Conservation (phyloP, 2,797 vertebrate genomes). For the Danio tinwini region DNA sequence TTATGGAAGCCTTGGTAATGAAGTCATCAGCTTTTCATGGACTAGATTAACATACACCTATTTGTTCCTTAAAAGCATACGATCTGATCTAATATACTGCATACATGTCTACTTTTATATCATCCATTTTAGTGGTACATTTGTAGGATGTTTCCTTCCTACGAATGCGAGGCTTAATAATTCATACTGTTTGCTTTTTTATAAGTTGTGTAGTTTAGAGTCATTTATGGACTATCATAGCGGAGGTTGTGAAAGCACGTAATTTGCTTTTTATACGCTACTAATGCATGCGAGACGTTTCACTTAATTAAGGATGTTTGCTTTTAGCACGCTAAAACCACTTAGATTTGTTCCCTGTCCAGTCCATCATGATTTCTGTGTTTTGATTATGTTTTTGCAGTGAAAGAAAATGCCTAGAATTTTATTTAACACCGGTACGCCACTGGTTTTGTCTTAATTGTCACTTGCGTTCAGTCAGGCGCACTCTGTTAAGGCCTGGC, state of each 20-base stretch:
- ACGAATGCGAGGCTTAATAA: constrained; percentile 25
- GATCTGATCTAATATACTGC: constrained; percentile 15
- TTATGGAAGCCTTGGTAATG: constrained; percentile 59
- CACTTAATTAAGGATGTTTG: constrained; percentile 46
- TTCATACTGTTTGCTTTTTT: not conserved
- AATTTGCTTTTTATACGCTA: constrained; percentile 34
- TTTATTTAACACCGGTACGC: constrained; percentile 32
- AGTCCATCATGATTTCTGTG: constrained; percentile 21
- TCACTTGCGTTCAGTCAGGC: constrained; percentile 45
- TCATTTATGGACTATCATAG: constrained; percentile 28
- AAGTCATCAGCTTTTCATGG: constrained; percentile 62
- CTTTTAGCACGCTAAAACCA: constrained; percentile 23
- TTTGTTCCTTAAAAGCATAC: constrained; percentile 51
- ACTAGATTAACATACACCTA: constrained; percentile 38
- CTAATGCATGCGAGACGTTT: constrained; percentile 39
- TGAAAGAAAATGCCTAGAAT: constrained; percentile 42
- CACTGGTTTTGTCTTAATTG: constrained; percentile 51
- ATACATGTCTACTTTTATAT: constrained; percentile 4
- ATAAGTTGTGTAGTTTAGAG: constrained; percentile 20
- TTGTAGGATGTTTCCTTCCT: constrained; percentile 1
- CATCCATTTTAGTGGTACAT: not conserved
- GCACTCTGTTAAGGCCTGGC: constrained; percentile 42
- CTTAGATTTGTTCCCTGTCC: constrained; percentile 37
- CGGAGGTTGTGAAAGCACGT: constrained; percentile 34
- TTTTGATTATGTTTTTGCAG: constrained; percentile 17